Evolutionary conservation across 2,797 vertebrate genomes (phyloP).

Genomic region (Sebastes alutus): DNA sequence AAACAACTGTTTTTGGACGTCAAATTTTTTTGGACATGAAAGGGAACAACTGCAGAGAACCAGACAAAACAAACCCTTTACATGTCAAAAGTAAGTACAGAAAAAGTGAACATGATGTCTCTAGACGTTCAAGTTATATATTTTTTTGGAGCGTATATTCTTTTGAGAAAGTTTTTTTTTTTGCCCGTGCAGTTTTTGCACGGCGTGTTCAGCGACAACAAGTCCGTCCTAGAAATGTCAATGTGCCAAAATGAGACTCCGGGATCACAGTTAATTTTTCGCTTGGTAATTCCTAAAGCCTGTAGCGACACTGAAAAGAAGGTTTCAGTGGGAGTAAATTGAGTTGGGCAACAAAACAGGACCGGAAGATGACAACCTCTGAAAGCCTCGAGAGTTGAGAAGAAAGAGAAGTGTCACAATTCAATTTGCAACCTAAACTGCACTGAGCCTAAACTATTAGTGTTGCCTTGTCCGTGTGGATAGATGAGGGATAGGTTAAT

Average conservation of each 20-base stretch:
- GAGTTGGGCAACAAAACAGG: slow-evolving; percentile 41
- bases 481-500: slow-evolving; percentile 20
- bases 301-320: slow-evolving; percentile 34
- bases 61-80: slow-evolving; percentile 42
- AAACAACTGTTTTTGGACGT: slow-evolving; percentile 11
- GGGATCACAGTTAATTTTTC: slow-evolving; percentile 50
- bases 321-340: slow-evolving; percentile 51
- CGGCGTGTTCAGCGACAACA: slow-evolving; percentile 44
- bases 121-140: slow-evolving; percentile 6
- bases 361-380: slow-evolving; percentile 35
- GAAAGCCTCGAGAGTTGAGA: slow-evolving; percentile 15
- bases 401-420: slow-evolving; percentile 40
- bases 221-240: slow-evolving; percentile 66
- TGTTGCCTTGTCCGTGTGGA: background rate
- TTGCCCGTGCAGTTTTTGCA: background rate
- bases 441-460: slow-evolving; percentile 17
- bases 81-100: slow-evolving; percentile 37
- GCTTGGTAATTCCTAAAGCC: slow-evolving; percentile 50
- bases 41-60: slow-evolving; percentile 21
- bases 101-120: slow-evolving; percentile 35
- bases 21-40: slow-evolving; percentile 34
- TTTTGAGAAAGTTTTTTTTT: slow-evolving; percentile 20
- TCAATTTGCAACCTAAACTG: slow-evolving; percentile 48
- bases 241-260: slow-evolving; percentile 35
- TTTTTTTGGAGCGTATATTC: slow-evolving; percentile 13